Conservation (phyloP, 2,113 vertebrate species). For the Phalacrocorax pelagicus region DNA sequence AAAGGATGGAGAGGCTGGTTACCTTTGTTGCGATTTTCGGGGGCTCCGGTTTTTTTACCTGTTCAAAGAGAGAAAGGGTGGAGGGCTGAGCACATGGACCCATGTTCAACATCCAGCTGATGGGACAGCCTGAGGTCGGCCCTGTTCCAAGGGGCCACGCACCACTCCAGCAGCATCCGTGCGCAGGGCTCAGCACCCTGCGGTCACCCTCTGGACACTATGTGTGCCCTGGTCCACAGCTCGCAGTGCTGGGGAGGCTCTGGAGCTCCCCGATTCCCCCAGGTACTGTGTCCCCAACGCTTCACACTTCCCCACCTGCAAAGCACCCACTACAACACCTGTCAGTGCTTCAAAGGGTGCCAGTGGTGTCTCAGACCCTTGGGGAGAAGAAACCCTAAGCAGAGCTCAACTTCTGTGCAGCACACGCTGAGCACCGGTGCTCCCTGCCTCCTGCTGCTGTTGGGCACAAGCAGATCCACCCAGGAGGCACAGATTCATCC, state of each 20-base stretch:
- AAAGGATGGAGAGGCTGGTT: slow-evolving; percentile 85
- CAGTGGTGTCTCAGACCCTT: neutral
- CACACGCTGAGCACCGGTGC: fast-evolving
- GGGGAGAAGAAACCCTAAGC: neutral
- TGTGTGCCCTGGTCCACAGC: neutral
- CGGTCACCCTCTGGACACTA: neutral
- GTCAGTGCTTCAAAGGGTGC: neutral
- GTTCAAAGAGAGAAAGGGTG: slow-evolving; percentile 90
- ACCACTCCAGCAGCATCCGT: neutral
- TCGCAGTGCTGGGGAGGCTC: fast-evolving
- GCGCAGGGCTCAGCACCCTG: neutral
- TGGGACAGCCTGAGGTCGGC: neutral
- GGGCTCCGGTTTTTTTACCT: slow-evolving; percentile 99
- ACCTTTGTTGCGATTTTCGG: slow-evolving; percentile 99
- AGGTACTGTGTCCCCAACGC: neutral
- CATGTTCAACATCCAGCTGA: neutral
- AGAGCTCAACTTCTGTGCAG: neutral
- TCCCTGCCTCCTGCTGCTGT: neutral
- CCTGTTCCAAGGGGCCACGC: neutral
- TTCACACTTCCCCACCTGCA: neutral
- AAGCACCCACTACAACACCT: neutral
- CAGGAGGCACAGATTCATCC: fast-evolving
- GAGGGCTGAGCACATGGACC: slow-evolving; percentile 57
- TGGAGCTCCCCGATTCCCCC: neutral
- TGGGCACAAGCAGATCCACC: fast-evolving